phyloP scores from a whole-genome alignment of 2,797 vertebrate genomes.

The Chloroceryle amazona region DNA sequence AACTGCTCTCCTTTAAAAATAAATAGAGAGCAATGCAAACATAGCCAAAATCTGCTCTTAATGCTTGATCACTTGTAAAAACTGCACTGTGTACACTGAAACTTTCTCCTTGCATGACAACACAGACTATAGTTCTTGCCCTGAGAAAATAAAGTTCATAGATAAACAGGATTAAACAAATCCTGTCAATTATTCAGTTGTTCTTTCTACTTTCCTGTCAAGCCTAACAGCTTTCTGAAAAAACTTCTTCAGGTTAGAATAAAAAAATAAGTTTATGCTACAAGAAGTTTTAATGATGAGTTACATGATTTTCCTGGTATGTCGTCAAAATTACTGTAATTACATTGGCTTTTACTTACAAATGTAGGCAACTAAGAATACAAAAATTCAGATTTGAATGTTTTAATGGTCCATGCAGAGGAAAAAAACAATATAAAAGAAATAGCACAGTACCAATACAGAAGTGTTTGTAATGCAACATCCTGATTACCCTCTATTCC shows the following conservation, averaged over 20 bases:
- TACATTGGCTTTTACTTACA: not conserved
- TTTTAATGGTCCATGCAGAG: not conserved
- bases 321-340: not conserved
- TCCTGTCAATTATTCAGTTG: not conserved
- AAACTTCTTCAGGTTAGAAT: not conserved
- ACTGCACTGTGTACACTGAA: not conserved
- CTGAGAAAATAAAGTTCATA: not conserved
- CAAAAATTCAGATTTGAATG: not conserved
- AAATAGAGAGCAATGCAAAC: not conserved
- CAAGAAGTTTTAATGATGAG: not conserved
- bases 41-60: not conserved
- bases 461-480: not conserved
- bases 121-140: not conserved
- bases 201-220: not conserved
- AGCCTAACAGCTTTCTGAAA: not conserved
- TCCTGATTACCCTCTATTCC: not conserved
- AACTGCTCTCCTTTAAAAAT: not conserved
- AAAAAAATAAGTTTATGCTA: not conserved
- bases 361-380: not conserved
- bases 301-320: not conserved
- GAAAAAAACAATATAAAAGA: not conserved
- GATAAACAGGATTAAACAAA: not conserved
- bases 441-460: not conserved
- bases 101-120: not conserved
- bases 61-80: not conserved